A percentile compares a stretch with the other conserved stretches of the same genome.
Conservation (phyloP, 2,888 invertebrate species). For the Sylvicola cinctus region DNA sequence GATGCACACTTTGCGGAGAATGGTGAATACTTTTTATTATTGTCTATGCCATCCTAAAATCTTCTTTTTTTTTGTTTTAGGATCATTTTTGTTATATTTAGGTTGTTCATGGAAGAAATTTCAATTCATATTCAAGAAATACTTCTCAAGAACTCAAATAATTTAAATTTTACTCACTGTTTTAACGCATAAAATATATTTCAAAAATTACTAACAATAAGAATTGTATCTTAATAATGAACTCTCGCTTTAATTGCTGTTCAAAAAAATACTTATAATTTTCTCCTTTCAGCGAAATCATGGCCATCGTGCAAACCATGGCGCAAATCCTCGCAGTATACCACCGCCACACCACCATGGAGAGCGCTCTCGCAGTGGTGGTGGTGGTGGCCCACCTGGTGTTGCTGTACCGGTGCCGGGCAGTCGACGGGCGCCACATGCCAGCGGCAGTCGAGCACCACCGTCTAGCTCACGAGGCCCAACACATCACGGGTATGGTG, state of each 20-base stretch:
- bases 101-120: too few species aligned
- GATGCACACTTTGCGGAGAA: slow-evolving; percentile 75
- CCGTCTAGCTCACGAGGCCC: slow-evolving; percentile 25
- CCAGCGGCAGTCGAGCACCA: slow-evolving; percentile 5
- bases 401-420: slow-evolving; percentile 13
- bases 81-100: too few species aligned
- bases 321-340: slow-evolving; percentile 24
- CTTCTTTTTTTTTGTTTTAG: neutral
- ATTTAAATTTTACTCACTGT: neutral
- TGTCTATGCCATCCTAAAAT: neutral
- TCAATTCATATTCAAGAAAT: neutral
- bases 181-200: neutral
- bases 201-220: too few species aligned
- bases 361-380: slow-evolving; percentile 19
- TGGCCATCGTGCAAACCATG: slow-evolving; percentile 16
- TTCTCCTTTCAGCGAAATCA: slow-evolving; percentile 23
- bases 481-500: slow-evolving; percentile 42
- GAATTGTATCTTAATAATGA: too few species aligned
- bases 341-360: slow-evolving; percentile 27
- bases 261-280: too few species aligned
- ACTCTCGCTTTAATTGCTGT: too few species aligned
- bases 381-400: slow-evolving; percentile 15
- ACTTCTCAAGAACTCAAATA: too few species aligned
- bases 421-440: slow-evolving; percentile 5
- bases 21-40: slow-evolving; percentile 32